A percentile compares a stretch with the other conserved stretches of the same genome.
Evolutionary conservation across 2,113 vertebrate species (phyloP).

Genomic region (Turnix velox): DNA sequence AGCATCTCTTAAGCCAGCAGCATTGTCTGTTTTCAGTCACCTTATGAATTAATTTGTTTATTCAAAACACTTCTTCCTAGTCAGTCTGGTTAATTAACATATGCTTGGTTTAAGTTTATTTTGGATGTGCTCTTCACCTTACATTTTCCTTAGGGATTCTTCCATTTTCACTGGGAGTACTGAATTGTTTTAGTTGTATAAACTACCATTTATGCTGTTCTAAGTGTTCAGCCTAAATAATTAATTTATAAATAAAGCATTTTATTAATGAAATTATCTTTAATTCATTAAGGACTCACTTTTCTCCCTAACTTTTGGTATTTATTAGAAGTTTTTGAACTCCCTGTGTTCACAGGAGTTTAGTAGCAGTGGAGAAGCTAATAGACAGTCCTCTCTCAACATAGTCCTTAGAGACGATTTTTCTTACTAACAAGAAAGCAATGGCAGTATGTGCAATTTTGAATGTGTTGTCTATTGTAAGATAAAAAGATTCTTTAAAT

Average conservation of each 20-base stretch:
- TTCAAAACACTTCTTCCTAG: background rate
- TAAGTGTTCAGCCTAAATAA: background rate
- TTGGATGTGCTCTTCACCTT: background rate
- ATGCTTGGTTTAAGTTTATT: background rate
- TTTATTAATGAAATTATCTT: background rate
- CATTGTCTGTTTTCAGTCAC: background rate
- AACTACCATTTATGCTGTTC: background rate
- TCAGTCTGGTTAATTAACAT: background rate
- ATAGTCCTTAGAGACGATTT: background rate
- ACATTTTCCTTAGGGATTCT: background rate
- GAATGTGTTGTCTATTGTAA: background rate
- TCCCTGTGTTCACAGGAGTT: background rate
- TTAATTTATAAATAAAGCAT: background rate
- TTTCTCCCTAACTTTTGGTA: background rate
- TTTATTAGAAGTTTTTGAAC: background rate
- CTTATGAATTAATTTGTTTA: background rate
- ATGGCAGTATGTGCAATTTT: background rate
- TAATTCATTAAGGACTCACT: background rate
- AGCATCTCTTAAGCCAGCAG: background rate
- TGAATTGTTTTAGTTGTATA: background rate
- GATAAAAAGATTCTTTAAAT: background rate
- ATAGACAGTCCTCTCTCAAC: background rate
- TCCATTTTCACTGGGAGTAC: background rate
- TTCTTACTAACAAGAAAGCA: conserved; percentile 44
- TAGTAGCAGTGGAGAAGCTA: background rate